Conservation (phyloP, 2,888 invertebrate species). For the Uropetala carovei region DNA sequence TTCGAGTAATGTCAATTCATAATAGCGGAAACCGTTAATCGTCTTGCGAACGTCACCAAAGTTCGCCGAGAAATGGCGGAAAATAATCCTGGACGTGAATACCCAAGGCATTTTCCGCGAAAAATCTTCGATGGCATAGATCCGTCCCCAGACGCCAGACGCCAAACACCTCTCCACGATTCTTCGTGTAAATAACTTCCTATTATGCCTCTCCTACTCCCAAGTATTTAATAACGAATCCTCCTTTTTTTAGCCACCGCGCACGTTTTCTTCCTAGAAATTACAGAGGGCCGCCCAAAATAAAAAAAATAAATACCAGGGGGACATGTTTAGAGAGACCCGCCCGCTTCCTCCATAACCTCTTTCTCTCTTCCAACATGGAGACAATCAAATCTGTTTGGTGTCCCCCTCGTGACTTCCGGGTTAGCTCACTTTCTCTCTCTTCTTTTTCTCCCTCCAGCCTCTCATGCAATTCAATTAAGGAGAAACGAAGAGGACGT, state of each 20-base stretch:
- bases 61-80: too few species aligned
- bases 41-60: too few species aligned
- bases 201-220: not conserved
- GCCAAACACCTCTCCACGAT: too few species aligned
- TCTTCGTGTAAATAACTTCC: too few species aligned
- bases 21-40: too few species aligned
- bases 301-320: too few species aligned
- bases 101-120: too few species aligned
- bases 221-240: not conserved
- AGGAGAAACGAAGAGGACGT: not conserved
- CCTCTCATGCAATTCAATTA: conserved; percentile 7
- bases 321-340: too few species aligned
- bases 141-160: too few species aligned
- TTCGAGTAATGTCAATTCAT: too few species aligned
- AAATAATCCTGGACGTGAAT: too few species aligned
- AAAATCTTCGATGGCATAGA: too few species aligned
- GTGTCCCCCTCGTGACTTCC: not conserved
- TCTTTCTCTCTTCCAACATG: not conserved
- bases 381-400: not conserved
- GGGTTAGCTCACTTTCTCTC: not conserved
- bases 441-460: not conserved
- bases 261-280: not conserved
- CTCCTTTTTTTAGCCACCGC: not conserved
- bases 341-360: not conserved
- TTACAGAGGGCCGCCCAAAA: not conserved